These are phyloP conservation scores for Aromia moschata DNA, from an alignment of 2,888 invertebrate species.

Conservation along the genomic window DNA sequence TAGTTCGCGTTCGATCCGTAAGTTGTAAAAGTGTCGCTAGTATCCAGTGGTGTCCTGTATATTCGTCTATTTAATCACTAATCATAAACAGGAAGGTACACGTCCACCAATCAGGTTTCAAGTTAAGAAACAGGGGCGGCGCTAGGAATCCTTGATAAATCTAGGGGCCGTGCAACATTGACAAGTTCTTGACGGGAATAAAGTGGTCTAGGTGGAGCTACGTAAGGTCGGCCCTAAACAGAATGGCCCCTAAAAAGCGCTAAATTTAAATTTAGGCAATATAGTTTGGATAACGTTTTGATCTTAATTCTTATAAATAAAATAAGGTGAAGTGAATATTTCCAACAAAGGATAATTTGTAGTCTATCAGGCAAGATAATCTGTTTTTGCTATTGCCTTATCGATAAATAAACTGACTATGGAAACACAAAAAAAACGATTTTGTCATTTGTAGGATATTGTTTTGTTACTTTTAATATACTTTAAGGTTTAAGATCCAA, in stretches of 20 bases:
- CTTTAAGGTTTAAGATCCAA: too few relatives aligned
- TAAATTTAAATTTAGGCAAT: slow-evolving; percentile 54
- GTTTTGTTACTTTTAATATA: too few relatives aligned
- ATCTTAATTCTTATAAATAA: too few relatives aligned
- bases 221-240: slow-evolving; percentile 61
- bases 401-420: too few relatives aligned
- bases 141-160: slow-evolving; percentile 61
- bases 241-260: slow-evolving; percentile 61
- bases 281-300: slow-evolving; percentile 13
- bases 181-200: slow-evolving; percentile 62
- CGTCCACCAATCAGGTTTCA: slow-evolving; percentile 58
- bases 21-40: slow-evolving; percentile 57
- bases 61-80: slow-evolving; percentile 55
- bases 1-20: slow-evolving; percentile 57
- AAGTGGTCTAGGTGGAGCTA: slow-evolving; percentile 64
- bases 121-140: slow-evolving; percentile 59
- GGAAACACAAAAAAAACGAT: too few relatives aligned
- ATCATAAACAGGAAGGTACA: slow-evolving; percentile 58
- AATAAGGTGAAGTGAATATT: too few relatives aligned
- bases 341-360: too few relatives aligned
- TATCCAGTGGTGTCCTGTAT: slow-evolving; percentile 52
- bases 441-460: too few relatives aligned
- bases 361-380: too few relatives aligned
- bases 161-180: slow-evolving; percentile 62
- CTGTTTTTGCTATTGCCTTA: too few relatives aligned